Conservation (phyloP, 2,113 vertebrate species). For the Pleuronectes platessa region DNA sequence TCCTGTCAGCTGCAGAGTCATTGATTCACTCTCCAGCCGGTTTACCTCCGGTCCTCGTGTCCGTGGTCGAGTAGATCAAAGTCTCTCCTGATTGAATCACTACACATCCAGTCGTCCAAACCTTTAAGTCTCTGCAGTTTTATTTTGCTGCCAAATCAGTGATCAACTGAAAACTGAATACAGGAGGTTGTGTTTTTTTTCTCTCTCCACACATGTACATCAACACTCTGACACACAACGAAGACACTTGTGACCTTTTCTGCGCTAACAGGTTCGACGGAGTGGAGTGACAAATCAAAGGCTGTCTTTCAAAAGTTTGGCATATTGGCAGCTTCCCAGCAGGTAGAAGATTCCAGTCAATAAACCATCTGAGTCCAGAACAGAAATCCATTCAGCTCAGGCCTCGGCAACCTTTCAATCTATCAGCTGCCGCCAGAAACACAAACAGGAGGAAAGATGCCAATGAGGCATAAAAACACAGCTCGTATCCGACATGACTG, state of each 20-base stretch:
- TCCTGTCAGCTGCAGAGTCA: no score
- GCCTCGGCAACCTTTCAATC: constrained; percentile 59
- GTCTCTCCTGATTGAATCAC: neutral
- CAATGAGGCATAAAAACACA: constrained; percentile 43
- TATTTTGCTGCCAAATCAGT: neutral
- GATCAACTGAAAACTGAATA: neutral
- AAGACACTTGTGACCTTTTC: constrained; percentile 42
- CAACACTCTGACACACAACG: no score
- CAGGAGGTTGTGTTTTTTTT: neutral
- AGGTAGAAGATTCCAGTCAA: constrained; percentile 63
- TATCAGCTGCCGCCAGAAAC: constrained; percentile 39
- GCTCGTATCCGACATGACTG: constrained; percentile 10
- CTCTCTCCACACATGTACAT: no score
- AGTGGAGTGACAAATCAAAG: constrained; percentile 61
- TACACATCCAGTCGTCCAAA: no score
- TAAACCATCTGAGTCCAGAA: constrained; percentile 57
- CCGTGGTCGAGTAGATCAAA: neutral
- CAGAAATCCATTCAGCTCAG: constrained; percentile 63
- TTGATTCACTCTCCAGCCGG: no score
- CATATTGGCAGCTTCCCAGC: constrained; percentile 70
- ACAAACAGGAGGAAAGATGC: constrained; percentile 22
- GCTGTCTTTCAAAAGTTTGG: constrained; percentile 49
- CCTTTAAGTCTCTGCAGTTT: neutral
- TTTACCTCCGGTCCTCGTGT: no score
- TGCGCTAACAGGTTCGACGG: constrained; percentile 39